These are phyloP conservation scores for Hassar affinis DNA, from an alignment of 2,113 vertebrate genomes.

Conservation along the genomic window DNA sequence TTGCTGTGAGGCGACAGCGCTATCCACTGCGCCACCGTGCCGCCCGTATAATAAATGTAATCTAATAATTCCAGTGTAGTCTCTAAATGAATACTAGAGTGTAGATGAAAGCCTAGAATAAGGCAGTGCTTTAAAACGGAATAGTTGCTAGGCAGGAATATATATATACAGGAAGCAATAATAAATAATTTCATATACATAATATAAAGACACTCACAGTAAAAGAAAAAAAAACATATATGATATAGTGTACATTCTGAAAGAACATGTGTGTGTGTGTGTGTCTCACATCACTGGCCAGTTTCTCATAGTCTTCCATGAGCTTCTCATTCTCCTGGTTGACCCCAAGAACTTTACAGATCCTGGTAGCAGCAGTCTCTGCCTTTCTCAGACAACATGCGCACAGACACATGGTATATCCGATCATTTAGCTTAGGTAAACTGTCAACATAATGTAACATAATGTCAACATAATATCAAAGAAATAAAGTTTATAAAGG, in stretches of 20 bases:
- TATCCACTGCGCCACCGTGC: too few relatives aligned
- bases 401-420: background rate
- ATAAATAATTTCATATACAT: too few relatives aligned
- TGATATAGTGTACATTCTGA: too few relatives aligned
- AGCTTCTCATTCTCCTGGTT: conserved; percentile 88
- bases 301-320: conserved; percentile 87
- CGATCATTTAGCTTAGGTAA: background rate
- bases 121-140: too few relatives aligned
- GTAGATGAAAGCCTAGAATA: background rate
- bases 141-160: too few relatives aligned
- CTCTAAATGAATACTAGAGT: background rate
- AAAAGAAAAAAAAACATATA: too few relatives aligned
- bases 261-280: background rate
- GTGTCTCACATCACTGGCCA: conserved; percentile 83
- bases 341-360: conserved; percentile 87
- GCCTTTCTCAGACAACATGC: conserved; percentile 67
- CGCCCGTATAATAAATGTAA: too few relatives aligned
- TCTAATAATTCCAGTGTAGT: too few relatives aligned
- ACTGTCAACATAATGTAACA: background rate
- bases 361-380: conserved; percentile 79
- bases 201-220: too few relatives aligned
- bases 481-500: background rate
- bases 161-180: too few relatives aligned
- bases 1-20: too few relatives aligned
- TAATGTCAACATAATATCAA: background rate